These are phyloP conservation scores for Apogon hyalosoma DNA, from an alignment of 2,797 vertebrate genomes.

Conservation along the genomic window DNA sequence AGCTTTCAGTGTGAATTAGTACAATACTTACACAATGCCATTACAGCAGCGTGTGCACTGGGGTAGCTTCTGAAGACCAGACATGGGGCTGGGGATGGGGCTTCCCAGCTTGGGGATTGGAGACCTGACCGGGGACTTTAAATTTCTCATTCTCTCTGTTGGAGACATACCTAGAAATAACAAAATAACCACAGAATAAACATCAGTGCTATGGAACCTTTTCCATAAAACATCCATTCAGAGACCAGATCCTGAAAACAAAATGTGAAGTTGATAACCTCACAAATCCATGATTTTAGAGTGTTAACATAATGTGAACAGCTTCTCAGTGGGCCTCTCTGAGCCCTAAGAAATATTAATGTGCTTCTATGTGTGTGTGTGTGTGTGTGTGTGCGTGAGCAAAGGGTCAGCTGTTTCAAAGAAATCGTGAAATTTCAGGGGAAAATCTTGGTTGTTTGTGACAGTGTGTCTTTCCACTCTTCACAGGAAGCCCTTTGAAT, in stretches of 20 bases:
- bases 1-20: neutral
- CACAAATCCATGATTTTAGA: neutral
- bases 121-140: conserved; percentile 87
- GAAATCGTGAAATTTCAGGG: neutral
- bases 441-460: conserved; percentile 3
- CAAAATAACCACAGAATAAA: conserved; percentile 27
- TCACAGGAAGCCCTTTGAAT: conserved; percentile 15
- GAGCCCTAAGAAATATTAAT: neutral
- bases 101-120: conserved; percentile 87
- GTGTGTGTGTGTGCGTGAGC: neutral
- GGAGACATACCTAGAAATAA: conserved; percentile 79
- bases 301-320: neutral
- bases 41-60: conserved; percentile 94
- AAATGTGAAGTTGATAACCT: too few species aligned
- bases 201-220: neutral
- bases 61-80: conserved; percentile 91
- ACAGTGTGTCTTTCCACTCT: conserved; percentile 8
- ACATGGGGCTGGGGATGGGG: conserved; percentile 82
- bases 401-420: conserved; percentile 10
- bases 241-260: neutral
- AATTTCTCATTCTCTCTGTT: conserved; percentile 87
- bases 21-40: conserved; percentile 92
- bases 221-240: neutral
- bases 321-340: conserved; percentile 3
- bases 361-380: neutral